These are phyloP conservation scores for Enteromius mattozi DNA, from an alignment of 2,797 vertebrate genomes.

Conservation along the genomic window DNA sequence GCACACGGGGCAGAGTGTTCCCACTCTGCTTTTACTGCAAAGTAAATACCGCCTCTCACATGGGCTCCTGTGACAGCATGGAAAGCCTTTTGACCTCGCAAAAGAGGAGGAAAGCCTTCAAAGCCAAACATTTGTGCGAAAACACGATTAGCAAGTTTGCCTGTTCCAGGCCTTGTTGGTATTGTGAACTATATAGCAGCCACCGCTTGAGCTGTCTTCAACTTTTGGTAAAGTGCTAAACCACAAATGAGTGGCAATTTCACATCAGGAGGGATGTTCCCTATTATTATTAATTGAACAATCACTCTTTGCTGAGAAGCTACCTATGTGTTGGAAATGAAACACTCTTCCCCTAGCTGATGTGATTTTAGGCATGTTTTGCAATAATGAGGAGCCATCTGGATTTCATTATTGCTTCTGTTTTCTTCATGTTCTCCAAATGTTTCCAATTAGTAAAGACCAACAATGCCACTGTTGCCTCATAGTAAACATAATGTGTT, in stretches of 20 bases:
- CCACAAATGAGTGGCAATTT: slow-evolving; percentile 40
- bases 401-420: slow-evolving; percentile 60
- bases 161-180: slow-evolving; percentile 65
- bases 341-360: slow-evolving; percentile 31
- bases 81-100: slow-evolving; percentile 60
- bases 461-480: slow-evolving; percentile 56
- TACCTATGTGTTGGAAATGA: slow-evolving; percentile 41
- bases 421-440: slow-evolving; percentile 57
- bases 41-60: slow-evolving; percentile 79
- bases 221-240: slow-evolving; percentile 21
- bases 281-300: slow-evolving; percentile 31
- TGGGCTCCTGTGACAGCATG: slow-evolving; percentile 79
- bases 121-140: slow-evolving; percentile 34
- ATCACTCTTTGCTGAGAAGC: slow-evolving; percentile 35
- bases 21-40: slow-evolving; percentile 80
- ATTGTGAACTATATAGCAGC: slow-evolving; percentile 66
- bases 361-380: slow-evolving; percentile 50
- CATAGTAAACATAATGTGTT: slow-evolving; percentile 46
- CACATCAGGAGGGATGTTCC: slow-evolving; percentile 29
- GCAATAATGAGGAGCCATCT: slow-evolving; percentile 54
- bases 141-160: slow-evolving; percentile 32
- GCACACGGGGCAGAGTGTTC: slow-evolving; percentile 67
- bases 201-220: slow-evolving; percentile 18
- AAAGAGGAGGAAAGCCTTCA: slow-evolving; percentile 42
- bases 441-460: slow-evolving; percentile 58